These are phyloP conservation scores for Motacilla alba DNA, from an alignment of 2,113 vertebrate species.

Conservation along the genomic window DNA sequence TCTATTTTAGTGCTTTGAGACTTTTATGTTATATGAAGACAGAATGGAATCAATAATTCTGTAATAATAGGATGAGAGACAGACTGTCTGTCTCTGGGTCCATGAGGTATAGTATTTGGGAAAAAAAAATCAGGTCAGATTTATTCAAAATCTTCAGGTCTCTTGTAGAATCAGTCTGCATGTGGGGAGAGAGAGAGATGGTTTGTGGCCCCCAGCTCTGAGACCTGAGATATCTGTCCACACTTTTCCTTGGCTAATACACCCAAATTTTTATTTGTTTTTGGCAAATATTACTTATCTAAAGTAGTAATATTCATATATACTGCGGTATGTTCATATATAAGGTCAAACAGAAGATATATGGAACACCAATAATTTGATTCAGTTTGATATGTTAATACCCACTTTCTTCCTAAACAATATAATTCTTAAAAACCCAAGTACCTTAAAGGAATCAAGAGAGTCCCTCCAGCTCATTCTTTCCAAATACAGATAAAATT, in stretches of 20 bases:
- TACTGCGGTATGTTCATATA: neutral
- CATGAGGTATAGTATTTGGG: rapidly evolving
- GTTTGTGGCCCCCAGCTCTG: neutral
- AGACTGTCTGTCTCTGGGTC: neutral
- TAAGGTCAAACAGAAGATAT: neutral
- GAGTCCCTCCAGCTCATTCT: neutral
- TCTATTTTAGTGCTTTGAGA: neutral
- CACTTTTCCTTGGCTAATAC: neutral
- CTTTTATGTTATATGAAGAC: neutral
- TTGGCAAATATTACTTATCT: neutral
- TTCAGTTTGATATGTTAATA: neutral
- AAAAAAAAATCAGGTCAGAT: neutral
- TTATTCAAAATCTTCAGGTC: neutral
- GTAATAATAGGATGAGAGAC: neutral
- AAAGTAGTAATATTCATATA: too few species aligned
- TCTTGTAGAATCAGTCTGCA: neutral
- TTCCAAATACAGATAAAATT: neutral
- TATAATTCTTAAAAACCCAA: neutral
- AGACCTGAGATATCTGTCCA: neutral
- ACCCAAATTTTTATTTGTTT: too few species aligned
- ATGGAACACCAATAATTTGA: rapidly evolving
- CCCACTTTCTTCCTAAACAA: neutral
- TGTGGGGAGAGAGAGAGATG: neutral
- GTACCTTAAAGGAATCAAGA: neutral
- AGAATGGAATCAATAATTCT: neutral